These are phyloP conservation scores for Ichneumon xanthorius DNA, from an alignment of 2,888 invertebrate genomes.

Conservation along the genomic window DNA sequence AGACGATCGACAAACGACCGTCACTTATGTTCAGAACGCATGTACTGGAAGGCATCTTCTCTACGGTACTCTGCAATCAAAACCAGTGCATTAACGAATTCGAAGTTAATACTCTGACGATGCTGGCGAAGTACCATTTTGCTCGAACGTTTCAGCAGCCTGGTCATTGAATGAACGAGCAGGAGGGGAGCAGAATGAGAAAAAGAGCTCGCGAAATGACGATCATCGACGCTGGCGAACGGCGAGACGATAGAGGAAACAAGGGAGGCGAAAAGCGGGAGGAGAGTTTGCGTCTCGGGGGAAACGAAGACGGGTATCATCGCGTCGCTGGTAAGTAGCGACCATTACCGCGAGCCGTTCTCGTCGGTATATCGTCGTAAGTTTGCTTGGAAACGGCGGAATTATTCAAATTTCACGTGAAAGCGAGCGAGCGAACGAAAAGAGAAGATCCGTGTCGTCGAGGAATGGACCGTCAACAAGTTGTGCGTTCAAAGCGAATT, in stretches of 20 bases:
- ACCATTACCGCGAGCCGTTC: conserved; percentile 77
- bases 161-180: conserved; percentile 22
- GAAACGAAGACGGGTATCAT: conserved; percentile 54
- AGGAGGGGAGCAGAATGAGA: conserved; percentile 19
- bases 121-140: conserved; percentile 16
- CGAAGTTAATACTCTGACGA: conserved; percentile 3
- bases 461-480: conserved; percentile 73
- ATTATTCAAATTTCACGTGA: conserved; percentile 81
- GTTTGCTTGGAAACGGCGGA: conserved; percentile 81
- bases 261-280: conserved; percentile 30
- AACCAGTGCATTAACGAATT: conserved; percentile 16
- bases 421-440: conserved; percentile 68
- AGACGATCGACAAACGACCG: background rate
- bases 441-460: conserved; percentile 67
- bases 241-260: conserved; percentile 45
- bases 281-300: conserved; percentile 45
- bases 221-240: conserved; percentile 52
- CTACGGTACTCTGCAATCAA: background rate
- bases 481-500: conserved; percentile 71
- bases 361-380: conserved; percentile 74
- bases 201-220: conserved; percentile 27
- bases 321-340: conserved; percentile 77
- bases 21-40: background rate
- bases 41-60: background rate
- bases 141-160: background rate